Percentiles rank a stretch among this genome's conserved stretches.
phyloP scores from a whole-genome alignment of 2,113 vertebrate genomes.

The Scatophagus argus region DNA sequence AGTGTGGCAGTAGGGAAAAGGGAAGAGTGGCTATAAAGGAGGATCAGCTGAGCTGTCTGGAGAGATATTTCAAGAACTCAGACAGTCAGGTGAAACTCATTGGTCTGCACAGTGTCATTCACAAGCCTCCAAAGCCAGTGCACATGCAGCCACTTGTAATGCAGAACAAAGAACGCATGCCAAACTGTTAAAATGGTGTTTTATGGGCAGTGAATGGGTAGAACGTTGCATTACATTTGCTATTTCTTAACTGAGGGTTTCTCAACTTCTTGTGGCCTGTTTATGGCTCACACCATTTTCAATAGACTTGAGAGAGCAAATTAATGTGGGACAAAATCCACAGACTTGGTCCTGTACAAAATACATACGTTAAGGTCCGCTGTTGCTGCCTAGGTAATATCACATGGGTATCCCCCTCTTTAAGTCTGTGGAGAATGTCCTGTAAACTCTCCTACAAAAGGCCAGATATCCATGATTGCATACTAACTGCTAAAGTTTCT shows the following conservation, averaged over 20 bases:
- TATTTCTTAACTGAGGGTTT: neutral
- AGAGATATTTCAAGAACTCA: slow-evolving; percentile 4
- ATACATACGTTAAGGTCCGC: neutral
- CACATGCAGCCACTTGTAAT: slow-evolving; percentile 20
- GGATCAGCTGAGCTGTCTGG: slow-evolving; percentile 13
- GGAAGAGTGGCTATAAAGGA: slow-evolving; percentile 1
- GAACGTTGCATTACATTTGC: neutral
- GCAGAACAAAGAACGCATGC: slow-evolving; percentile 8
- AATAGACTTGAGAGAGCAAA: neutral
- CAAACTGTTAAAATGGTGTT: neutral
- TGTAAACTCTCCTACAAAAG: neutral
- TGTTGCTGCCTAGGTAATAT: neutral
- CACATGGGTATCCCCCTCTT: neutral
- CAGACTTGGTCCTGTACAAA: neutral
- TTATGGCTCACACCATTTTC: too few relatives aligned
- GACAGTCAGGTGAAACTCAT: neutral
- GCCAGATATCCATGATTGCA: neutral
- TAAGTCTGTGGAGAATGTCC: neutral
- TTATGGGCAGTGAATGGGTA: neutral
- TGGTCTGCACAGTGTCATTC: neutral
- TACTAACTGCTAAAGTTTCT: neutral
- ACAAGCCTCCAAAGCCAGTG: slow-evolving; percentile 4
- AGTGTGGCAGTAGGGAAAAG: slow-evolving; percentile 2
- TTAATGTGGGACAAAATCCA: neutral
- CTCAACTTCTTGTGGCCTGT: neutral